Conservation (phyloP, 92 coral and sea anemone species). For the Umimayanthus chanpuru region DNA sequence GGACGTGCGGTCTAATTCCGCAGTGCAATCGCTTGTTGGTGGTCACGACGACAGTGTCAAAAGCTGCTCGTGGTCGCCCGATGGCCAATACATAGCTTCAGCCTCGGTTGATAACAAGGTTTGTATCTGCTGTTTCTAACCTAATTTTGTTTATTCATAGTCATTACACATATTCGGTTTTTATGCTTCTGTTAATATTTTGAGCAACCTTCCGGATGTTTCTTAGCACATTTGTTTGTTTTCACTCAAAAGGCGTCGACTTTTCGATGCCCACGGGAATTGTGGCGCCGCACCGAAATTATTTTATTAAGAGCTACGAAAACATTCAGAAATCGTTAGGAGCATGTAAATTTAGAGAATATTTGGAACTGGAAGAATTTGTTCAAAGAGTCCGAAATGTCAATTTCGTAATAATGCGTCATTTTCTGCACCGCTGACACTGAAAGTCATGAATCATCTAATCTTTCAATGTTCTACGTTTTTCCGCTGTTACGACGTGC, state of each 20-base stretch:
- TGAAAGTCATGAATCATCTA: neutral
- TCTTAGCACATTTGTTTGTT: conserved; percentile 9
- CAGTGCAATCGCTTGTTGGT: conserved; percentile 85
- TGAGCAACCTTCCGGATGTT: conserved; percentile 27
- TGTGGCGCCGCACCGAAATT: neutral
- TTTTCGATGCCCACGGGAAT: neutral
- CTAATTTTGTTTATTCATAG: neutral
- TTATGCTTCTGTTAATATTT: neutral
- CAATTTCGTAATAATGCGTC: neutral
- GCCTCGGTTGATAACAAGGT: conserved; percentile 94
- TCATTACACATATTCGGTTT: neutral
- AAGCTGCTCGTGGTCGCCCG: conserved; percentile 90
- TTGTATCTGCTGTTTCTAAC: conserved; percentile 16
- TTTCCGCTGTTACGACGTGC: neutral
- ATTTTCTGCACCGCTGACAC: neutral
- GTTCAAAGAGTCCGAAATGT: neutral
- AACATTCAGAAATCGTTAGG: neutral
- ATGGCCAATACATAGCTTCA: conserved; percentile 86
- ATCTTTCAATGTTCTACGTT: neutral
- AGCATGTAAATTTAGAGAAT: neutral
- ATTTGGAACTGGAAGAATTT: neutral
- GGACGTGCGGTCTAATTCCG: conserved; percentile 78
- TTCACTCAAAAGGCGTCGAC: conserved; percentile 26
- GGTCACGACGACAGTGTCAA: conserved; percentile 95
- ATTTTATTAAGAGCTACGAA: neutral